A percentile compares a stretch with the other conserved stretches of the same genome.
These are phyloP conservation scores for Coelopa frigida DNA, from an alignment of 1,140 invertebrate genomes.

Conservation along the genomic window DNA sequence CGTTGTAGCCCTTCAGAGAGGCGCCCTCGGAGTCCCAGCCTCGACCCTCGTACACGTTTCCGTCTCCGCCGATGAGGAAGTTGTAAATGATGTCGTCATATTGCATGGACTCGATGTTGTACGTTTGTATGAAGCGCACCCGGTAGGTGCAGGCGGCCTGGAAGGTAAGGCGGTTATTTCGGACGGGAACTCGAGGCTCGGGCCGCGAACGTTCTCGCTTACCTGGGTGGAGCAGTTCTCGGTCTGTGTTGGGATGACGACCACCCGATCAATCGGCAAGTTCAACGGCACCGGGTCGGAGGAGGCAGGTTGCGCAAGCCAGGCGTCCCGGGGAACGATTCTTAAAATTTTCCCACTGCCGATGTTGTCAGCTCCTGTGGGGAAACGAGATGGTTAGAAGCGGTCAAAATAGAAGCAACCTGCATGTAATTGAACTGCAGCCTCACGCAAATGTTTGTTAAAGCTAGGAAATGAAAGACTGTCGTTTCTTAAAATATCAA, in stretches of 20 bases:
- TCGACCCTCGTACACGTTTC: conserved; percentile 56
- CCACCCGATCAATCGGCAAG: conserved; percentile 48
- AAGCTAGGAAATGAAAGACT: no score
- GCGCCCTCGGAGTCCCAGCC: conserved; percentile 55
- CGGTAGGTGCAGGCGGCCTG: conserved; percentile 46
- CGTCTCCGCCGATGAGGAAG: conserved; percentile 60
- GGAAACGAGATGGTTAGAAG: no score
- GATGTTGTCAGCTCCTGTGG: conserved; percentile 15
- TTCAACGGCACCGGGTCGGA: conserved; percentile 36
- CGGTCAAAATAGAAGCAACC: no score
- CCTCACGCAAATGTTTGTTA: no score
- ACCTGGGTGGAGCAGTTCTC: conserved; percentile 47
- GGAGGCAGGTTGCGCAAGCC: conserved; percentile 55
- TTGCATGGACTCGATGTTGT: conserved; percentile 61
- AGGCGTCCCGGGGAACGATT: conserved; percentile 48
- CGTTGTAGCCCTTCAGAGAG: conserved; percentile 55
- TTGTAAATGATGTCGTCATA: conserved; percentile 56
- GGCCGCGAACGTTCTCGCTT: conserved; percentile 10
- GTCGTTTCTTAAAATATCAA: no score
- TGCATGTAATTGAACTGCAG: no score
- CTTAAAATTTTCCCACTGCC: conserved; percentile 19
- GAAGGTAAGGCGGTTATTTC: conserved; percentile 2
- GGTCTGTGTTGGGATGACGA: conserved; percentile 50
- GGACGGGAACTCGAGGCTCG: background rate
- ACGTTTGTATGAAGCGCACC: conserved; percentile 60